These are phyloP conservation scores for Astreopora myriophthalma DNA, from an alignment of 64 coral and sea anemone species.

Conservation along the genomic window DNA sequence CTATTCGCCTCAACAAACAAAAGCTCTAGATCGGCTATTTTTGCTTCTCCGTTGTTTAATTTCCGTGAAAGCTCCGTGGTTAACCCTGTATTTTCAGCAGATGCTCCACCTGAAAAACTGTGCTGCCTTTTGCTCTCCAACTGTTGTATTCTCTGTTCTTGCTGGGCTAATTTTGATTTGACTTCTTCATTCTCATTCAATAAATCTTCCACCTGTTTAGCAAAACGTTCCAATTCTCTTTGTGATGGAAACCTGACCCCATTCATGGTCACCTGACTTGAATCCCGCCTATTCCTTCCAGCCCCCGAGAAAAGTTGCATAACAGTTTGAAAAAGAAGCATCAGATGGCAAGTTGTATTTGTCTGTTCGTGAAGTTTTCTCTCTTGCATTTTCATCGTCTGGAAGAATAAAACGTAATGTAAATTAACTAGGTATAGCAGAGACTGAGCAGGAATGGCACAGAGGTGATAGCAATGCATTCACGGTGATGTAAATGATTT, in stretches of 20 bases:
- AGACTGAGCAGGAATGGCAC: too few species aligned
- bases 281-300: not conserved
- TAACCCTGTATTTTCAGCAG: not conserved
- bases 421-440: too few species aligned
- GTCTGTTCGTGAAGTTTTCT: constrained; percentile 10
- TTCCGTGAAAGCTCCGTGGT: constrained; percentile 4
- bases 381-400: constrained; percentile 39
- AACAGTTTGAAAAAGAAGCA: constrained; percentile 37
- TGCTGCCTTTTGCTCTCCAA: not conserved
- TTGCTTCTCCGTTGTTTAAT: constrained; percentile 39
- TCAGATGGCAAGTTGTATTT: not conserved
- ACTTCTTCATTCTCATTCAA: constrained; percentile 12
- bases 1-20: constrained; percentile 28
- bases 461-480: too few species aligned
- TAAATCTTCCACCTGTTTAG: not conserved
- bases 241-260: not conserved
- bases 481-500: too few species aligned
- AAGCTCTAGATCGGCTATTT: constrained; percentile 42
- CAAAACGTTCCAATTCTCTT: constrained; percentile 15
- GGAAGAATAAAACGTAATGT: not conserved
- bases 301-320: constrained; percentile 13
- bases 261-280: not conserved
- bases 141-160: not conserved
- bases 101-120: not conserved
- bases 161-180: constrained; percentile 11